phyloP scores from a whole-genome alignment of 2,797 vertebrate species.

The Cetoscarus ocellatus region DNA sequence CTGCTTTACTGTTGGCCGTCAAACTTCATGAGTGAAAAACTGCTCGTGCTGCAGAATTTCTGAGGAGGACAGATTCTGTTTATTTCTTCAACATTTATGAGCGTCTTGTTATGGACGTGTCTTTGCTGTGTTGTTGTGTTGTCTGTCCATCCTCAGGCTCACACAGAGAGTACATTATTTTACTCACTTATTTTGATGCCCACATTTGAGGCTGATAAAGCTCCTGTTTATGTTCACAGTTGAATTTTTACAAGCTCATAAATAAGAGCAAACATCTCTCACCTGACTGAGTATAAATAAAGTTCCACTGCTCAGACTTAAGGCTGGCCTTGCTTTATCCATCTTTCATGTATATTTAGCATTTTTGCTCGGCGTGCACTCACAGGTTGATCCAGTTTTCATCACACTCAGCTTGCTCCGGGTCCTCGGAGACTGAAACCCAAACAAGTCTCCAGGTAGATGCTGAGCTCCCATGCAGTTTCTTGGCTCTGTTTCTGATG shows the following conservation, averaged over 20 bases:
- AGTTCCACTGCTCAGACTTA: not conserved
- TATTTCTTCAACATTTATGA: conserved; percentile 64
- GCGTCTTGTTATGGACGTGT: conserved; percentile 8
- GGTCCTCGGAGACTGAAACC: conserved; percentile 5
- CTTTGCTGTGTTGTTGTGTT: not conserved
- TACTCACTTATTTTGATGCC: not conserved
- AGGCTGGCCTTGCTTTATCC: conserved; percentile 11
- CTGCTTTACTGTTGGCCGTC: conserved; percentile 63
- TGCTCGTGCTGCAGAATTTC: conserved; percentile 60
- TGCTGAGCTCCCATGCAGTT: conserved; percentile 9
- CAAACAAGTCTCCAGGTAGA: conserved; percentile 33
- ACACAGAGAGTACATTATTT: not conserved
- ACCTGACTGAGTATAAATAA: not conserved
- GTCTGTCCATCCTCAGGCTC: conserved; percentile 19
- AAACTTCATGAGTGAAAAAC: conserved; percentile 66
- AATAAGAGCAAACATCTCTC: too few species aligned
- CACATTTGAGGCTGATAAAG: too few species aligned
- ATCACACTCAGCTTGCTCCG: conserved; percentile 18
- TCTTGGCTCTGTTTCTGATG: conserved; percentile 17
- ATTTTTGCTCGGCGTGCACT: not conserved
- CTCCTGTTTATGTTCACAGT: too few species aligned
- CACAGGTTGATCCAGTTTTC: conserved; percentile 15
- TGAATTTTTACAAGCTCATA: too few species aligned
- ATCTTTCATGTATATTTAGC: not conserved
- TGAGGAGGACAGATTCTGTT: conserved; percentile 53